Percentiles rank a stretch among this genome's conserved stretches.
phyloP scores from a whole-genome alignment of 2,888 invertebrate species.

The Nowickia ferox region DNA sequence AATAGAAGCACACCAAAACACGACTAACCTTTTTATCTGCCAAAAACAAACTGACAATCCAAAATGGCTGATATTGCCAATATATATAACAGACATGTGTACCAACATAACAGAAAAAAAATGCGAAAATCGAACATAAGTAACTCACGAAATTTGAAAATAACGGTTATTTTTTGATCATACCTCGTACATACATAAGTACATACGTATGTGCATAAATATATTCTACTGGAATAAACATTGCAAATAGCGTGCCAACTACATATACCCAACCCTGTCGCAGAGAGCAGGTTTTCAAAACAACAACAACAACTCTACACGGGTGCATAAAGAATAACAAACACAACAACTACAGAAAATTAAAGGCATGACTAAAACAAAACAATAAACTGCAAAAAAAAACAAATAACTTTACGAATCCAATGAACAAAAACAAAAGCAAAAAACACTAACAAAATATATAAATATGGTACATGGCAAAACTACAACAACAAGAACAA shows the following conservation, averaged over 20 bases:
- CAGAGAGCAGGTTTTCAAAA: constrained; percentile 5
- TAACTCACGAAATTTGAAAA: too few species aligned
- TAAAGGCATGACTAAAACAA: constrained; percentile 54
- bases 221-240: neutral
- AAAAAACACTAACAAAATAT: neutral
- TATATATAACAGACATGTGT: too few species aligned
- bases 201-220: neutral
- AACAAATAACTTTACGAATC: constrained; percentile 40
- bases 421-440: constrained; percentile 50
- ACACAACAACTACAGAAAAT: constrained; percentile 15
- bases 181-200: neutral
- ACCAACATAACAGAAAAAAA: too few species aligned
- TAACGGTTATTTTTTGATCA: too few species aligned
- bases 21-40: too few species aligned
- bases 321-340: constrained; percentile 46
- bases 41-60: too few species aligned
- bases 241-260: neutral
- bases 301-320: constrained; percentile 10
- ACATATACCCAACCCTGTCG: constrained; percentile 6
- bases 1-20: too few species aligned
- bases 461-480: constrained; percentile 20
- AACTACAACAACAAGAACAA: constrained; percentile 41
- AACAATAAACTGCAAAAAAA: constrained; percentile 38
- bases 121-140: too few species aligned
- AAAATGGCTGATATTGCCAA: too few species aligned